phyloP scores from a whole-genome alignment of 92 coral and sea anemone species.

The Umimayanthus chanpuru region DNA sequence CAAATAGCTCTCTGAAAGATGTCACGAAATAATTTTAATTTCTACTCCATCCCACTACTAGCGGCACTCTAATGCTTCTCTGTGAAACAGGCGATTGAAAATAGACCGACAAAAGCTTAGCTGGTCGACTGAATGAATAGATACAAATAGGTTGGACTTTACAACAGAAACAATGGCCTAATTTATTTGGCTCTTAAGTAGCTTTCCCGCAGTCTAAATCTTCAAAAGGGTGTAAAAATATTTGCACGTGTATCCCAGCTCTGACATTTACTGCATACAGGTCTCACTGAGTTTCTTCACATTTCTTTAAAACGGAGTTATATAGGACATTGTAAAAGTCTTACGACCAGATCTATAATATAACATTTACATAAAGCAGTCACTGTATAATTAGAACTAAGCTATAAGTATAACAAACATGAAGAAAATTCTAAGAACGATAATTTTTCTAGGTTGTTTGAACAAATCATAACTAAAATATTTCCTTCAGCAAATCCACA shows the following conservation, averaged over 20 bases:
- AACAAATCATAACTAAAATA: neutral
- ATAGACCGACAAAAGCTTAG: neutral
- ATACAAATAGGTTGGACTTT: neutral
- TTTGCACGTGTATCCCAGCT: too few species aligned
- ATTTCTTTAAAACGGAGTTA: neutral
- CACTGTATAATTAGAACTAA: neutral
- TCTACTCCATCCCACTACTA: neutral
- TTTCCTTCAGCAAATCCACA: neutral
- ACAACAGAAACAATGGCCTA: neutral
- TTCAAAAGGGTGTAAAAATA: neutral
- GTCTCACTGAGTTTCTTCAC: neutral
- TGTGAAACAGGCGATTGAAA: neutral
- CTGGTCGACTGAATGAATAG: neutral
- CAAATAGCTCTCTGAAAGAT: neutral
- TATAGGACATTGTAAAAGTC: neutral
- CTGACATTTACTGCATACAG: neutral
- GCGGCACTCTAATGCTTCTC: neutral
- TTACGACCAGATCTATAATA: neutral
- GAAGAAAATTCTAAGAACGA: slow-evolving; percentile 10
- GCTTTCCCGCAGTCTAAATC: too few species aligned
- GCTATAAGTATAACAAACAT: slow-evolving; percentile 19
- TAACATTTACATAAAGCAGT: neutral
- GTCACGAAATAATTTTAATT: neutral
- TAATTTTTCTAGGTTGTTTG: neutral
- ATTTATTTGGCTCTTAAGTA: too few species aligned